Evolutionary conservation across 1,140 invertebrate genomes (phyloP).

Genomic region (Penaeus chinensis): DNA sequence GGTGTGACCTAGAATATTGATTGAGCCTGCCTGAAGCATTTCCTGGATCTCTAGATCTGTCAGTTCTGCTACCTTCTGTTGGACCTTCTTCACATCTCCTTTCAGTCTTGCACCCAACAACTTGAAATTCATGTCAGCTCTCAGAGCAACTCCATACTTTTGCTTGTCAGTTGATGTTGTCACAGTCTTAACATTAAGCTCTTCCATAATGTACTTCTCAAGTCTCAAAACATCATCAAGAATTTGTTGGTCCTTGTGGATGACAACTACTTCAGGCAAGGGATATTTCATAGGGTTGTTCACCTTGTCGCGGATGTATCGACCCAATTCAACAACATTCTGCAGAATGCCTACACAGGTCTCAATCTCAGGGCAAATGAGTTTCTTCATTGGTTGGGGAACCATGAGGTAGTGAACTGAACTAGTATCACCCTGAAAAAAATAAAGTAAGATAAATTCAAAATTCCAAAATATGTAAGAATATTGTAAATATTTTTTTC

Average conservation of each 20-base stretch:
- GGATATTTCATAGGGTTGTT: slow-evolving; percentile 97
- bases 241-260: slow-evolving; percentile 85
- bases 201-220: slow-evolving; percentile 89
- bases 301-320: slow-evolving; percentile 91
- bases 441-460: slow-evolving; percentile 43
- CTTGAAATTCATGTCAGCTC: slow-evolving; percentile 94
- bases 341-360: slow-evolving; percentile 92
- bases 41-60: slow-evolving; percentile 84
- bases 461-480: background rate
- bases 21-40: slow-evolving; percentile 79
- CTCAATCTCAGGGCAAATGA: slow-evolving; percentile 91
- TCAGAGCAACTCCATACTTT: slow-evolving; percentile 91
- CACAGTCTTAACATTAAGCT: slow-evolving; percentile 93
- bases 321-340: slow-evolving; percentile 92
- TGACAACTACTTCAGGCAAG: slow-evolving; percentile 93
- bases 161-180: slow-evolving; percentile 91
- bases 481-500: no score
- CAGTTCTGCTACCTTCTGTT: slow-evolving; percentile 78
- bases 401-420: slow-evolving; percentile 93
- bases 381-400: slow-evolving; percentile 76
- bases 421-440: slow-evolving; percentile 70
- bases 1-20: slow-evolving; percentile 80
- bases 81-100: slow-evolving; percentile 89
- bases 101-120: slow-evolving; percentile 88
- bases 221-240: slow-evolving; percentile 86